Evolutionary conservation across 1,140 invertebrate species (phyloP).

Genomic region (Cylas formicarius): DNA sequence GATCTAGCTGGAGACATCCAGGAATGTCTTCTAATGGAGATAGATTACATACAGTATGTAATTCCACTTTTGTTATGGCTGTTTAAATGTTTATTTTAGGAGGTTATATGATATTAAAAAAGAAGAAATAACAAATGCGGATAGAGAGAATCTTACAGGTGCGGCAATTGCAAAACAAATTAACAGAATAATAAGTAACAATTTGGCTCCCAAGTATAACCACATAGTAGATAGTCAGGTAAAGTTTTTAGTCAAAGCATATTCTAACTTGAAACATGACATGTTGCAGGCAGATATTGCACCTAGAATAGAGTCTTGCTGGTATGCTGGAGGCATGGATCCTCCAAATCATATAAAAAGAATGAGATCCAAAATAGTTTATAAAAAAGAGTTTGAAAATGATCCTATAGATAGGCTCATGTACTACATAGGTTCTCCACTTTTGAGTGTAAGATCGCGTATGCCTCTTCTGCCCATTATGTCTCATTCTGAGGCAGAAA

Average conservation of each 20-base stretch:
- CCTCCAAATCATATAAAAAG: constrained; percentile 44
- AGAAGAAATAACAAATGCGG: constrained; percentile 22
- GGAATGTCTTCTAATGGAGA: constrained; percentile 53
- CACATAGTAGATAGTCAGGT: constrained; percentile 60
- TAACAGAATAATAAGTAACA: constrained; percentile 56
- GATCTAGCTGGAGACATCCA: constrained; percentile 51
- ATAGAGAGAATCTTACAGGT: constrained; percentile 43
- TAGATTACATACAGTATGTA: constrained; percentile 40
- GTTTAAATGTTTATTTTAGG: constrained; percentile 17
- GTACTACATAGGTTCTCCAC: constrained; percentile 58
- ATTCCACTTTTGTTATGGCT: constrained; percentile 1
- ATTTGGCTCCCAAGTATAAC: constrained; percentile 47
- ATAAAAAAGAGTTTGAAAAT: constrained; percentile 42
- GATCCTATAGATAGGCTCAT: constrained; percentile 55
- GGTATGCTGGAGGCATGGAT: constrained; percentile 64
- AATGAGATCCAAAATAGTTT: constrained; percentile 24
- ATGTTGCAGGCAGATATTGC: constrained; percentile 57
- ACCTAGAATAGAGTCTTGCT: constrained; percentile 71
- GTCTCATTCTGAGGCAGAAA: constrained; percentile 48
- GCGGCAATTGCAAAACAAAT: constrained; percentile 56
- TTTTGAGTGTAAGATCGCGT: constrained; percentile 53
- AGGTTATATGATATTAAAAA: constrained; percentile 24
- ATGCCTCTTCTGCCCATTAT: constrained; percentile 58
- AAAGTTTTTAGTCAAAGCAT: constrained; percentile 14
- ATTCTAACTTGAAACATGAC: constrained; percentile 3